Base-by-base conservation (phyloP, 1,140 invertebrate genomes). In the Nephila pilipes region DNA sequence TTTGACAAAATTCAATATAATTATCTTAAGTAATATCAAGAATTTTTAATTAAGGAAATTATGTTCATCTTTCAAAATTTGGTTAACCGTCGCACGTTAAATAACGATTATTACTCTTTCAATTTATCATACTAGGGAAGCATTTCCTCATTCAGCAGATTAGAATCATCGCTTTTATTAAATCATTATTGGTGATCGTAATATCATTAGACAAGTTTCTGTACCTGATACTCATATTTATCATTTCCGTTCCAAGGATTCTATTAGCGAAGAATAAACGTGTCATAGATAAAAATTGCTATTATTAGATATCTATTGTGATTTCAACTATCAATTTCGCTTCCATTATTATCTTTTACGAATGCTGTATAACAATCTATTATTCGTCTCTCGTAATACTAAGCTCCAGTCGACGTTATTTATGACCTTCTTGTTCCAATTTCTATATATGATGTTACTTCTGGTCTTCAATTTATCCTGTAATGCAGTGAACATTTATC, bases 271-370 rank as follows among this genome's bases (percentile, higher is more conserved):
- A 57, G n/a, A 90, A 57, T 58, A 65, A 90, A 80, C n/a, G 20
- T 55, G 46, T 36, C 63, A 57, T 29, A 60, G 38, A 90, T 90
- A 90, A 90, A 90, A 90, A n/a, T 75, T 55, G 22, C 69, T 79
- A 80, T 90, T 90, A 90, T 90, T 90, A 80, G 88, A 58, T 32
- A 54, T 32, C 88, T 58, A 90, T 90, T 90, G 69, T 57, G 25
- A 80, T 80, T 75, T 57, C n/a, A 57, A 75, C 87, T 32, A 90
- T 90, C 87, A 75, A 80, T 90, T 90, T 54, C 18, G 25, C 65
- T 90, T 57, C 69, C 46, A 32, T 79, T 79, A 79, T 57, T 46
- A 90, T 90, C 69, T 79, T 83, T 83, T 57, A 54, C 25, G 81
- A 83, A 83, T 57, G 81, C n/a, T n/a, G 55, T 83, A 83, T 25